Evolutionary conservation across 2,888 invertebrate species (phyloP).

Genomic region (Mythimna vitellina): DNA sequence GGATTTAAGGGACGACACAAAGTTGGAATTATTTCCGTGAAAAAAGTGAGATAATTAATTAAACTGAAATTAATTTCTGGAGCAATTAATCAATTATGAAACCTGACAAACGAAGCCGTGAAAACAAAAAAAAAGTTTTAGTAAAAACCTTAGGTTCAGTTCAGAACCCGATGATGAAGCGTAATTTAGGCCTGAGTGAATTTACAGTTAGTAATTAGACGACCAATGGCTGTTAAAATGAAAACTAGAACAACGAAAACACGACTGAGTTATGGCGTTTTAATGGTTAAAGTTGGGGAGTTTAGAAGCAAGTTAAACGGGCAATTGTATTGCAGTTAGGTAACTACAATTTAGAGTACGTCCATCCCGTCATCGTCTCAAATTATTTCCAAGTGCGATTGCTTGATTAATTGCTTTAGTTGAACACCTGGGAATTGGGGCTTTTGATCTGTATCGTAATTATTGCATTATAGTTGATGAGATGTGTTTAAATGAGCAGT

Average conservation of each 20-base stretch:
- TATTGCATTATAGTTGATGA: constrained; percentile 11
- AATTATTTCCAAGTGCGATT: constrained; percentile 61
- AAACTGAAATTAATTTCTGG: constrained; percentile 30
- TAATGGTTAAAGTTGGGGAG: constrained; percentile 75
- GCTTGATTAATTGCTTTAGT: constrained; percentile 57
- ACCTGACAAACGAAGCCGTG: constrained; percentile 13
- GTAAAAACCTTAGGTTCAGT: neutral
- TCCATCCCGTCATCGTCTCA: constrained; percentile 59
- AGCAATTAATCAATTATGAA: constrained; percentile 38
- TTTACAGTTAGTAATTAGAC: constrained; percentile 54
- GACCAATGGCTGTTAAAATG: constrained; percentile 60
- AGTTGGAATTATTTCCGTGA: neutral
- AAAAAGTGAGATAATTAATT: constrained; percentile 9
- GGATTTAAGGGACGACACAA: constrained; percentile 7
- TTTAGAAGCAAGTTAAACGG: constrained; percentile 66
- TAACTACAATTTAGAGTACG: constrained; percentile 71
- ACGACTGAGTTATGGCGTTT: constrained; percentile 69
- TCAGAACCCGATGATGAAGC: constrained; percentile 21
- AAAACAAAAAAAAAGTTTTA: constrained; percentile 17
- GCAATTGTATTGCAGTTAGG: constrained; percentile 75
- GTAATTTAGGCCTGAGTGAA: constrained; percentile 27
- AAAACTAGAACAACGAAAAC: constrained; percentile 64
- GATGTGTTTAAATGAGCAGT: constrained; percentile 19
- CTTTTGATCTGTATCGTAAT: constrained; percentile 36
- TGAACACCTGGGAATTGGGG: constrained; percentile 45